Conservation (phyloP, 2,113 vertebrate species). For the Dendrocopos noguchii region DNA sequence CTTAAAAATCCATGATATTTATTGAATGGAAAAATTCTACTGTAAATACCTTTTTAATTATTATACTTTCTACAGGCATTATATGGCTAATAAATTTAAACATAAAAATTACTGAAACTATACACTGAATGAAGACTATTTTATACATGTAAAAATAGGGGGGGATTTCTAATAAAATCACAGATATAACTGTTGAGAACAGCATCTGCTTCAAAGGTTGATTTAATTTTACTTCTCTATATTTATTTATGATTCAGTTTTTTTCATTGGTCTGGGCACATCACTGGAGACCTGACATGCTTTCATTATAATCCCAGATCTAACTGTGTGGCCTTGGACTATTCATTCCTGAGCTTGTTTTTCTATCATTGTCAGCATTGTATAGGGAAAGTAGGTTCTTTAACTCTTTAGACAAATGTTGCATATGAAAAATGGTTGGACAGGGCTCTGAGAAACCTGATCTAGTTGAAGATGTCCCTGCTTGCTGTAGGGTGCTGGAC, state of each 20-base stretch:
- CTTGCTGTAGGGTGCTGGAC: no score
- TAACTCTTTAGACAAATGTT: not conserved
- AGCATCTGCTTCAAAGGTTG: not conserved
- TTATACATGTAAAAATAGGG: fast-evolving
- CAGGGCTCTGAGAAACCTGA: no score
- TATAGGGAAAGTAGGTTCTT: not conserved
- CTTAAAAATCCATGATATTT: conserved; percentile 8
- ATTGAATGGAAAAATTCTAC: not conserved
- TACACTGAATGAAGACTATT: not conserved
- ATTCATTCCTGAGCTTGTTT: not conserved
- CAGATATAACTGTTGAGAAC: not conserved
- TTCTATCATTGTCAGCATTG: not conserved
- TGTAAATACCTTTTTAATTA: not conserved
- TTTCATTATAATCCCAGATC: not conserved
- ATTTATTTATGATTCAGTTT: not conserved
- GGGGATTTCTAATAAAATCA: not conserved
- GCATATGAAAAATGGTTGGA: not conserved
- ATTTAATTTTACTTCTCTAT: not conserved
- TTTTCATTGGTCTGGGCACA: not conserved
- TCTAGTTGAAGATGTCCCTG: no score
- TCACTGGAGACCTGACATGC: not conserved
- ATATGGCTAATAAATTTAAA: not conserved
- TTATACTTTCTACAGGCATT: not conserved
- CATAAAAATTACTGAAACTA: conserved; percentile 13
- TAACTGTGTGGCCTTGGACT: not conserved